These are phyloP conservation scores for Leptopterna dolabrata DNA, from an alignment of 2,888 invertebrate species.

Conservation along the genomic window DNA sequence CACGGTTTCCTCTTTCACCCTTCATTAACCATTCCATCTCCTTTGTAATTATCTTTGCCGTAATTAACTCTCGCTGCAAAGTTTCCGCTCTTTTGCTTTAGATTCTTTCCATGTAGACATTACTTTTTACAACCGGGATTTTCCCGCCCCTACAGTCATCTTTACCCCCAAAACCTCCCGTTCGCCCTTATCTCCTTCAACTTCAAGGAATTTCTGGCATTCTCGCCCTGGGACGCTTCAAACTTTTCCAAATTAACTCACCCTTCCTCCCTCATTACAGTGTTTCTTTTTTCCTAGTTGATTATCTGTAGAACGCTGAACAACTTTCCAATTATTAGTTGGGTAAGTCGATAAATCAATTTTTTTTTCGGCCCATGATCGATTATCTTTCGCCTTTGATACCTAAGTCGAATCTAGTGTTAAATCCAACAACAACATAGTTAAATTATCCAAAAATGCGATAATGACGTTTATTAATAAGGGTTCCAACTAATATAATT, in stretches of 20 bases:
- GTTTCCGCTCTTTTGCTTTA: constrained; percentile 47
- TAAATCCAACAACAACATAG: too few relatives aligned
- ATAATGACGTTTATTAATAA: too few relatives aligned
- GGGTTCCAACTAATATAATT: too few relatives aligned
- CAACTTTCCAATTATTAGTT: constrained; percentile 48
- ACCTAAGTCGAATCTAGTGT: too few relatives aligned
- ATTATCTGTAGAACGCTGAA: constrained; percentile 24
- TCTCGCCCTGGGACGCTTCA: constrained; percentile 35
- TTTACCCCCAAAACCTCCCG: constrained; percentile 15
- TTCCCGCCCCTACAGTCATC: constrained; percentile 37
- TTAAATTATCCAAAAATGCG: too few relatives aligned
- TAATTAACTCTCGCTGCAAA: constrained; percentile 53
- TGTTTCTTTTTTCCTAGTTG: constrained; percentile 22
- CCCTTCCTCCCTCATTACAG: constrained; percentile 37
- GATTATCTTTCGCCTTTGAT: neutral
- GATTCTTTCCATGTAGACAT: constrained; percentile 44
- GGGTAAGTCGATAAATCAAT: constrained; percentile 22
- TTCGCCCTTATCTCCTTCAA: constrained; percentile 41
- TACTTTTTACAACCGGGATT: constrained; percentile 42
- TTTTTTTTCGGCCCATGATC: neutral
- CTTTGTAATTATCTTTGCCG: constrained; percentile 55
- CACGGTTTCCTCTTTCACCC: constrained; percentile 49
- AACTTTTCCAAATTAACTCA: constrained; percentile 48
- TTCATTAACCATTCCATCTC: constrained; percentile 57
- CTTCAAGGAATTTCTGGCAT: constrained; percentile 45